A percentile compares a stretch with the other conserved stretches of the same genome.
phyloP scores from a whole-genome alignment of 2,113 vertebrate genomes.

The Cyprinodon tularosa region DNA sequence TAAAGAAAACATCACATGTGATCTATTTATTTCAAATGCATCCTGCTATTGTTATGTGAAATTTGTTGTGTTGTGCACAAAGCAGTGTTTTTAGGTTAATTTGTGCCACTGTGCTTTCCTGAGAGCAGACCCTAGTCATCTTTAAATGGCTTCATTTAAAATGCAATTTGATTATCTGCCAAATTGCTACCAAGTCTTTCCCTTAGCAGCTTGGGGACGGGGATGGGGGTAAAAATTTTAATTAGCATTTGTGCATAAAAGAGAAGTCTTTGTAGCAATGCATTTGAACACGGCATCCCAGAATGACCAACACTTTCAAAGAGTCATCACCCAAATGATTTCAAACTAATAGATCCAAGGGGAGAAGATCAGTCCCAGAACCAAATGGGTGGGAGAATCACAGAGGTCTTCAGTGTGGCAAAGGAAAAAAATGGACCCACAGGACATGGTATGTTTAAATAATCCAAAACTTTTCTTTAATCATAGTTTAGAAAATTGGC shows the following conservation, averaged over 20 bases:
- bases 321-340: slow-evolving; percentile 77
- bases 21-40: slow-evolving; percentile 71
- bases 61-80: slow-evolving; percentile 74
- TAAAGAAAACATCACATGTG: slow-evolving; percentile 73
- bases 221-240: slow-evolving; percentile 78
- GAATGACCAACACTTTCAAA: slow-evolving; percentile 84
- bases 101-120: slow-evolving; percentile 77
- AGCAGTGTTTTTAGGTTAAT: slow-evolving; percentile 75
- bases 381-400: slow-evolving; percentile 42
- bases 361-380: slow-evolving; percentile 65
- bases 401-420: slow-evolving; percentile 71
- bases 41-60: slow-evolving; percentile 67
- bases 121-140: slow-evolving; percentile 79
- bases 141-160: slow-evolving; percentile 86
- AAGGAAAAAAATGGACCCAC: slow-evolving; percentile 61
- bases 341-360: slow-evolving; percentile 80
- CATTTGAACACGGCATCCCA: slow-evolving; percentile 77
- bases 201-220: slow-evolving; percentile 76
- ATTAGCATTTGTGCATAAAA: slow-evolving; percentile 86
- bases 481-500: slow-evolving; percentile 85
- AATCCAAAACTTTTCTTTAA: slow-evolving; percentile 87
- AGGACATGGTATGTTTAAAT: slow-evolving; percentile 81
- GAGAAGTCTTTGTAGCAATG: slow-evolving; percentile 80
- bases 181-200: slow-evolving; percentile 84
- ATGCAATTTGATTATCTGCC: slow-evolving; percentile 88